Conservation (phyloP, 2,797 vertebrate genomes). For the Paratrypauchen microcephalus region DNA sequence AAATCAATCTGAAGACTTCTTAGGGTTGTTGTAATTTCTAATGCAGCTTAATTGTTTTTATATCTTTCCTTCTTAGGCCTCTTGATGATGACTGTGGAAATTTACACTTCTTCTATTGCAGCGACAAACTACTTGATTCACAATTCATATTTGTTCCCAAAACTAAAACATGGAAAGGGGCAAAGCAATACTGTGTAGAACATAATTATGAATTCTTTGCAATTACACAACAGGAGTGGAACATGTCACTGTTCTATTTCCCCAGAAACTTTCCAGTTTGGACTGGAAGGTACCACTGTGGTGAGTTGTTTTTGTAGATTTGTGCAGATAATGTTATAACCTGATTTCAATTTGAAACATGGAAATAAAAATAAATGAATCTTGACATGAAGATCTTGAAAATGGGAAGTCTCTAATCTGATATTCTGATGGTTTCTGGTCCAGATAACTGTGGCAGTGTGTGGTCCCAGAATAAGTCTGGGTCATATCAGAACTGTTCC, state of each 20-base stretch:
- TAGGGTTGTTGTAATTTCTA: background rate
- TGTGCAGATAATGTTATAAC: background rate
- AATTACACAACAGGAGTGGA: too few relatives aligned
- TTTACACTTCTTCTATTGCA: background rate
- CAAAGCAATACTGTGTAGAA: background rate
- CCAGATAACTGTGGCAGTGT: background rate
- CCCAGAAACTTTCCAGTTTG: slow-evolving; percentile 1
- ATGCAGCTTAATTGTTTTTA: background rate
- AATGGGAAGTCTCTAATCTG: background rate
- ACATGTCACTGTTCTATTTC: background rate
- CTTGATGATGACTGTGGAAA: background rate
- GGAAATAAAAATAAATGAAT: background rate
- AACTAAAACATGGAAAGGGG: slow-evolving; percentile 4
- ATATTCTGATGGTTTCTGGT: background rate
- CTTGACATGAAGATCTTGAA: background rate
- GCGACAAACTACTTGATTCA: background rate
- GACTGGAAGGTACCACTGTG: background rate
- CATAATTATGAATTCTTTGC: background rate
- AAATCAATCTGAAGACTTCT: background rate
- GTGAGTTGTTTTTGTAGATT: background rate
- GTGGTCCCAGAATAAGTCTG: background rate
- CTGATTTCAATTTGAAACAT: background rate
- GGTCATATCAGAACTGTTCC: background rate
- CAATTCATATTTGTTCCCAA: background rate
- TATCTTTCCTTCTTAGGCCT: background rate